Conservation (phyloP, 2,888 invertebrate species). For the Zygothrica quintamaculata region DNA sequence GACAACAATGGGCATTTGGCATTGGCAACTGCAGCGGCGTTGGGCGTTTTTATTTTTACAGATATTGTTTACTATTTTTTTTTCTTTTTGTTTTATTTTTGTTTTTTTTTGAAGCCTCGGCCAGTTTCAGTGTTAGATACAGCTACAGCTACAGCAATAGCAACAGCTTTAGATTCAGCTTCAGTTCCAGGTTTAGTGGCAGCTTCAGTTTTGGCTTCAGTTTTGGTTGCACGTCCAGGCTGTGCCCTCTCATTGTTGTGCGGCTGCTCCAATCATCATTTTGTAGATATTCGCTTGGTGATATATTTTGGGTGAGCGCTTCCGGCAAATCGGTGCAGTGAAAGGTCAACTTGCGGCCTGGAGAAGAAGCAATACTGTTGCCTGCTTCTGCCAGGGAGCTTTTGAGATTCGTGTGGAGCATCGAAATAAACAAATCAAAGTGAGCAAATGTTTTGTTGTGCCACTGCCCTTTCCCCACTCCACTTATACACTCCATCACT, state of each 20-base stretch:
- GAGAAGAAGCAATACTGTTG: slow-evolving; percentile 60
- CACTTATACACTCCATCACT: background rate
- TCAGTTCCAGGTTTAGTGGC: slow-evolving; percentile 12
- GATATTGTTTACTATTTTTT: slow-evolving; percentile 80
- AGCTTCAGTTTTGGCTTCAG: slow-evolving; percentile 16
- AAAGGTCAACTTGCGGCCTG: slow-evolving; percentile 75
- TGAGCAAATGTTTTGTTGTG: slow-evolving; percentile 63
- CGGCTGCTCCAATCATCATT: slow-evolving; percentile 74
- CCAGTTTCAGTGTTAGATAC: slow-evolving; percentile 11
- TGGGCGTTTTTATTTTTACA: slow-evolving; percentile 83
- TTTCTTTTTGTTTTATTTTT: background rate
- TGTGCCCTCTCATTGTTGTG: slow-evolving; percentile 72
- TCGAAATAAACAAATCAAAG: slow-evolving; percentile 76
- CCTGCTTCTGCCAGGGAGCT: slow-evolving; percentile 70
- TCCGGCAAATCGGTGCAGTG: slow-evolving; percentile 75
- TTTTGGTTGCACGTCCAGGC: slow-evolving; percentile 42
- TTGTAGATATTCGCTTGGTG: slow-evolving; percentile 76
- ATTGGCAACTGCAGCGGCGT: slow-evolving; percentile 66
- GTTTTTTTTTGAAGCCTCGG: slow-evolving; percentile 6
- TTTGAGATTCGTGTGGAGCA: slow-evolving; percentile 65
- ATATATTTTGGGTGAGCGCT: slow-evolving; percentile 79
- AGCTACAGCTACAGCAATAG: slow-evolving; percentile 15
- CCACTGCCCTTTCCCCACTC: slow-evolving; percentile 7
- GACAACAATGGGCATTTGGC: slow-evolving; percentile 77
- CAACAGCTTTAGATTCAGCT: background rate